Percentiles rank a stretch among this genome's conserved stretches.
These are phyloP conservation scores for Lepilemur ruficaudatus DNA, from an alignment of 2,797 vertebrate species.

Conservation along the genomic window DNA sequence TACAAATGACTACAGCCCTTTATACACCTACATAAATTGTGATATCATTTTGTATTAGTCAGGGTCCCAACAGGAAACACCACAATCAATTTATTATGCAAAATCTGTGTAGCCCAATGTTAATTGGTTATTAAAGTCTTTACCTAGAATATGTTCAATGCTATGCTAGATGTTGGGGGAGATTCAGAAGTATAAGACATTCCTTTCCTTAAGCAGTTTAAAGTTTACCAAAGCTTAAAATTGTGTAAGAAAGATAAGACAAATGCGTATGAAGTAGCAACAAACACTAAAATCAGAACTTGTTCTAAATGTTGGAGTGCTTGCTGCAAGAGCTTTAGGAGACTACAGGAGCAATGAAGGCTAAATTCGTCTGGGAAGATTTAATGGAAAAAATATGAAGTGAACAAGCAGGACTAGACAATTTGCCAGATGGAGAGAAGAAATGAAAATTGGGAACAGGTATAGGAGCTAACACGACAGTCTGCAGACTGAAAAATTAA, in stretches of 20 bases:
- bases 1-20: background rate
- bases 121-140: background rate
- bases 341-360: background rate
- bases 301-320: background rate
- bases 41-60: background rate
- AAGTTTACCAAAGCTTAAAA: background rate
- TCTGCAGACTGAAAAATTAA: background rate
- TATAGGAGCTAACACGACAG: background rate
- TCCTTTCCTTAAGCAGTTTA: background rate
- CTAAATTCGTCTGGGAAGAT: background rate
- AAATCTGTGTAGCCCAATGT: background rate
- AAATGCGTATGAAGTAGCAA: background rate
- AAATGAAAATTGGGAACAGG: conserved; percentile 25
- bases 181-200: background rate
- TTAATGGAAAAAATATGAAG: background rate
- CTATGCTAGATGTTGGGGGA: background rate
- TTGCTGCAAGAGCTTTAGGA: background rate
- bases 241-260: background rate
- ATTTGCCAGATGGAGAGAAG: background rate
- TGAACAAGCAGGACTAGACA: background rate
- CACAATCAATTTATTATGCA: background rate
- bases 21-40: background rate
- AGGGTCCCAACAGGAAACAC: background rate
- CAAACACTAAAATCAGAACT: background rate
- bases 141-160: background rate